Evolutionary conservation across 2,888 invertebrate species (phyloP).

Genomic region (Catocala fraxini): DNA sequence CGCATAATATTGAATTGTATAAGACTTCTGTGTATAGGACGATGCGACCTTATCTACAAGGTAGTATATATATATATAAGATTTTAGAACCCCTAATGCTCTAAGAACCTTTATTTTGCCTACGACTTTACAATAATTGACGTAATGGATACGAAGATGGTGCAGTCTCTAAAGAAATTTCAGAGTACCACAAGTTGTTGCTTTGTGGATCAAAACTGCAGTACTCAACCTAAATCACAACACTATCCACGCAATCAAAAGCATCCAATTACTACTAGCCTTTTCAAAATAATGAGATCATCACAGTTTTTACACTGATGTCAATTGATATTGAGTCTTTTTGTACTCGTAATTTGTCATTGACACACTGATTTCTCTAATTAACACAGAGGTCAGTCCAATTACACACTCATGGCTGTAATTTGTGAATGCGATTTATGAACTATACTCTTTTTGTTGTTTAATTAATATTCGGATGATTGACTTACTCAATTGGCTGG

Average conservation of each 20-base stretch:
- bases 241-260: constrained; percentile 1
- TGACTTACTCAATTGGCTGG: constrained; percentile 12
- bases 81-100: too few relatives aligned
- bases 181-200: too few relatives aligned
- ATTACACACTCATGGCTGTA: constrained; percentile 43
- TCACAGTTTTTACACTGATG: constrained; percentile 61
- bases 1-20: too few relatives aligned
- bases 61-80: too few relatives aligned
- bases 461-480: constrained; percentile 13
- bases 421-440: constrained; percentile 26
- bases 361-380: constrained; percentile 79
- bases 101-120: too few relatives aligned
- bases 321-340: constrained; percentile 64
- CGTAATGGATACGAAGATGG: too few relatives aligned
- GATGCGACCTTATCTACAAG: too few relatives aligned
- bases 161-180: too few relatives aligned
- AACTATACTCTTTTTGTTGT: constrained; percentile 16
- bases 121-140: too few relatives aligned
- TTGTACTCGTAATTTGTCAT: constrained; percentile 65
- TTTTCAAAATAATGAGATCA: constrained; percentile 58
- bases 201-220: too few relatives aligned
- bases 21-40: too few relatives aligned
- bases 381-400: constrained; percentile 67
- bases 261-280: constrained; percentile 29
- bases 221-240: too few relatives aligned